phyloP scores from a whole-genome alignment of 2,113 vertebrate species.

The Tautogolabrus adspersus region DNA sequence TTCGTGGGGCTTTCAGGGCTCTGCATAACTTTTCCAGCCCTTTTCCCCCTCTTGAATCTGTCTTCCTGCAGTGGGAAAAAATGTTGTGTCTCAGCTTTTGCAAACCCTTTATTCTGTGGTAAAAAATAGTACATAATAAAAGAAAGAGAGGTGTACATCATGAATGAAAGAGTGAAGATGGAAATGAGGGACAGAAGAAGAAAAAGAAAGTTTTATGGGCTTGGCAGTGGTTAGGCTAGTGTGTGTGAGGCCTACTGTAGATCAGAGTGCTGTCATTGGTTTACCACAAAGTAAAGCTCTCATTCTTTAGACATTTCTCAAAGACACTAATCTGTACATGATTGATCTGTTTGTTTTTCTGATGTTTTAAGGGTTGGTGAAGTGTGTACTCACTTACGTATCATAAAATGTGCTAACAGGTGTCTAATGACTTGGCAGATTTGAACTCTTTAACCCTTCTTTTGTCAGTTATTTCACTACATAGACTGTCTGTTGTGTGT shows the following conservation, averaged over 20 bases:
- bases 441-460: not conserved
- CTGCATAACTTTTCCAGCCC: slow-evolving; percentile 72
- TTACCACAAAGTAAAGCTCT: slow-evolving; percentile 9
- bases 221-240: slow-evolving; percentile 7
- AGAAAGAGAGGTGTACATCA: slow-evolving; percentile 17
- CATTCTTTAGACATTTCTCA: slow-evolving; percentile 24
- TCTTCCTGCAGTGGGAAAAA: slow-evolving; percentile 68
- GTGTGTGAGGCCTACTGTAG: slow-evolving; percentile 12
- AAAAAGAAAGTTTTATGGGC: slow-evolving; percentile 15
- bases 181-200: slow-evolving; percentile 2
- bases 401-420: slow-evolving; percentile 22
- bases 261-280: slow-evolving; percentile 2
- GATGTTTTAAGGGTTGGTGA: not conserved
- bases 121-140: slow-evolving; percentile 63
- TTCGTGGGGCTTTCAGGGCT: slow-evolving; percentile 66
- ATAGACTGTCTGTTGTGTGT: slow-evolving; percentile 27
- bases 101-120: slow-evolving; percentile 50
- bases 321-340: slow-evolving; percentile 13
- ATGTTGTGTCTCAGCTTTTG: slow-evolving; percentile 58
- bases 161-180: slow-evolving; percentile 18
- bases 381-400: not conserved
- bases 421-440: slow-evolving; percentile 10
- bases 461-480: not conserved
- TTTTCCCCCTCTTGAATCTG: slow-evolving; percentile 48
- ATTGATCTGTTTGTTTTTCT: slow-evolving; percentile 18